phyloP scores from a whole-genome alignment of 2,888 invertebrate genomes.

The Petrolisthes manimaculis region DNA sequence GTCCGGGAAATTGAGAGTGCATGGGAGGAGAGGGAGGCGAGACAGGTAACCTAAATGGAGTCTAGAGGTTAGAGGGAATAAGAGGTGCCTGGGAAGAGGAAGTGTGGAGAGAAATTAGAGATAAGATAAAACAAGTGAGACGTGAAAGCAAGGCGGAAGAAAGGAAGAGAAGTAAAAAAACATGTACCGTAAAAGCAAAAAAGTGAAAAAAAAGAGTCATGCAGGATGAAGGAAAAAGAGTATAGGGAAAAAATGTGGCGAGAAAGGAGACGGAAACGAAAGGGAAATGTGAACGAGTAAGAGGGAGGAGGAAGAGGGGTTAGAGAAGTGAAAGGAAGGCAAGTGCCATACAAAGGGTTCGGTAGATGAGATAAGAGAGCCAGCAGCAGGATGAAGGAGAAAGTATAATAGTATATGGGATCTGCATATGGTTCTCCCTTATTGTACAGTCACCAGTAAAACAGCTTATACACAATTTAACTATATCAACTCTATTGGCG shows the following conservation, averaged over 20 bases:
- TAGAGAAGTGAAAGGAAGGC: neutral
- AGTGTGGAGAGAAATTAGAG: neutral
- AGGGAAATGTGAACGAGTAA: neutral
- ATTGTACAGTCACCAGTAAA: too few species aligned
- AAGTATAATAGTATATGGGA: neutral
- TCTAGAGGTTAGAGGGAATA: neutral
- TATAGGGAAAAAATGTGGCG: neutral
- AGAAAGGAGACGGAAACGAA: neutral
- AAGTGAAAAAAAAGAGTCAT: neutral
- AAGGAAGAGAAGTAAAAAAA: neutral
- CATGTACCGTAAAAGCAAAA: neutral
- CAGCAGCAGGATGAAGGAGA: neutral
- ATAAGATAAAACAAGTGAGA: neutral
- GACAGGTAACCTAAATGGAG: too few species aligned
- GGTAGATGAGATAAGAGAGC: neutral
- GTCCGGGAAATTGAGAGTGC: too few species aligned
- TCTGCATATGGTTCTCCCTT: too few species aligned
- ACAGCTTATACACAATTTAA: too few species aligned
- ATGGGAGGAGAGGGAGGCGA: too few species aligned
- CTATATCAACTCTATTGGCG: constrained; percentile 5
- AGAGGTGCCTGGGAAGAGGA: neutral
- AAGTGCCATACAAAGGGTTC: neutral
- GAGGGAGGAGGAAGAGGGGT: neutral
- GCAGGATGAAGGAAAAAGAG: neutral
- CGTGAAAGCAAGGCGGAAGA: neutral